Evolutionary conservation across 1,140 invertebrate species (phyloP).

Genomic region (Aphaenogaster floridana): DNA sequence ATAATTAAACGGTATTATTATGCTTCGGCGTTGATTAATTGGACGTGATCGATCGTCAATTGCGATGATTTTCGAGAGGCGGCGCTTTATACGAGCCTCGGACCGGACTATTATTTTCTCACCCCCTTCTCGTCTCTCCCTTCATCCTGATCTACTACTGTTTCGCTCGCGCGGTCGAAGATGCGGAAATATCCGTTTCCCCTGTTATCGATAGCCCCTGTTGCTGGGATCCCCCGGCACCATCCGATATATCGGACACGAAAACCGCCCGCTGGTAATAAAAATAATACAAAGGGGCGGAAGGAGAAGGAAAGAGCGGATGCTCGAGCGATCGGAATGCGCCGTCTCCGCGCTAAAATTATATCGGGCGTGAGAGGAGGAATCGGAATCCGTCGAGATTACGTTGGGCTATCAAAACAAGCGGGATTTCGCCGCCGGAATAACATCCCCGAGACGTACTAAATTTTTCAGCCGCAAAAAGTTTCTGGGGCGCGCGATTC

Average conservation of each 20-base stretch:
- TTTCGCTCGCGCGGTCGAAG: constrained; percentile 17
- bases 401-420: constrained; percentile 5
- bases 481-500: neutral
- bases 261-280: constrained; percentile 11
- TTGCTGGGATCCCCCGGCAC: neutral
- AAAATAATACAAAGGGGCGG: constrained; percentile 12
- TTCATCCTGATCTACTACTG: neutral
- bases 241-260: constrained; percentile 24
- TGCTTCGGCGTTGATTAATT: constrained; percentile 50
- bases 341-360: neutral
- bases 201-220: constrained; percentile 34
- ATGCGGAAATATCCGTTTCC: constrained; percentile 52
- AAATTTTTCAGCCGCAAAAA: constrained; percentile 9
- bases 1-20: constrained; percentile 64
- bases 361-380: neutral
- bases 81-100: neutral
- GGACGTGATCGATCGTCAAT: neutral
- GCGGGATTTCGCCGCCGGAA: neutral
- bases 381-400: neutral
- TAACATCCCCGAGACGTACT: neutral
- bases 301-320: neutral
- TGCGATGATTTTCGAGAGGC: constrained; percentile 13
- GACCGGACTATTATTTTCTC: constrained; percentile 32
- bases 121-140: neutral
- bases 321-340: neutral